Conservation (phyloP, 2,888 invertebrate species). For the Zaprionus bogoriensis region DNA sequence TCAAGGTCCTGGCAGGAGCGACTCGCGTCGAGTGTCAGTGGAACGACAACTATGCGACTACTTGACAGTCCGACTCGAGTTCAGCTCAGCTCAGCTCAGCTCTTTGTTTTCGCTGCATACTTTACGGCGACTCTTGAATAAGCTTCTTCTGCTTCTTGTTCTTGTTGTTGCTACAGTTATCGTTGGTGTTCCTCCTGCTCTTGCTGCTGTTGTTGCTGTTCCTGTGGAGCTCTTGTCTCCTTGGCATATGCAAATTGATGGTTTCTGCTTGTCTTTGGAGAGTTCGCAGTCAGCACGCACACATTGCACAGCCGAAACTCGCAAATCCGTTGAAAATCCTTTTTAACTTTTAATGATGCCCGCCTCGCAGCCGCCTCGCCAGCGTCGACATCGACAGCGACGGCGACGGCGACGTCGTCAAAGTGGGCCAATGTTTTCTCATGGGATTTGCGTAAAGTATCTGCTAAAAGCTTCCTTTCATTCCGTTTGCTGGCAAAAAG, state of each 20-base stretch:
- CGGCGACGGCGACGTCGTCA: slow-evolving; percentile 10
- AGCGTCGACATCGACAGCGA: background rate
- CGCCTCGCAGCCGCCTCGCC: slow-evolving; percentile 12
- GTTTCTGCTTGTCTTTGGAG: slow-evolving; percentile 68
- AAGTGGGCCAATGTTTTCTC: slow-evolving; percentile 76
- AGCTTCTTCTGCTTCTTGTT: too few species aligned
- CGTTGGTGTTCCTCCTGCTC: background rate
- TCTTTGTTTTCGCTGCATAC: slow-evolving; percentile 32
- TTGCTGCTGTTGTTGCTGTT: background rate
- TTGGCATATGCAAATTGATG: slow-evolving; percentile 68
- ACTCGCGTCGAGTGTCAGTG: slow-evolving; percentile 45
- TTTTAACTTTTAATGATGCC: slow-evolving; percentile 76
- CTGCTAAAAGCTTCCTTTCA: slow-evolving; percentile 76
- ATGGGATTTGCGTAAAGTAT: slow-evolving; percentile 77
- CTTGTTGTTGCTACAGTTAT: background rate
- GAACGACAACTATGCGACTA: slow-evolving; percentile 56
- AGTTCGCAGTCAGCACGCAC: slow-evolving; percentile 3
- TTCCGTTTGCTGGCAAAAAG: slow-evolving; percentile 46
- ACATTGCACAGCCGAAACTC: slow-evolving; percentile 44
- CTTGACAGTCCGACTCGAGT: slow-evolving; percentile 67
- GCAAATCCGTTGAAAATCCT: slow-evolving; percentile 76
- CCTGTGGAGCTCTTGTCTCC: background rate
- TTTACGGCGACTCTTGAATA: slow-evolving; percentile 45
- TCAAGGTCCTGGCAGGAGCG: slow-evolving; percentile 31
- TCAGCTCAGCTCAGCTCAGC: too few species aligned